These are phyloP conservation scores for Papilio polyxenes DNA, from an alignment of 1,140 invertebrate species.

Conservation along the genomic window DNA sequence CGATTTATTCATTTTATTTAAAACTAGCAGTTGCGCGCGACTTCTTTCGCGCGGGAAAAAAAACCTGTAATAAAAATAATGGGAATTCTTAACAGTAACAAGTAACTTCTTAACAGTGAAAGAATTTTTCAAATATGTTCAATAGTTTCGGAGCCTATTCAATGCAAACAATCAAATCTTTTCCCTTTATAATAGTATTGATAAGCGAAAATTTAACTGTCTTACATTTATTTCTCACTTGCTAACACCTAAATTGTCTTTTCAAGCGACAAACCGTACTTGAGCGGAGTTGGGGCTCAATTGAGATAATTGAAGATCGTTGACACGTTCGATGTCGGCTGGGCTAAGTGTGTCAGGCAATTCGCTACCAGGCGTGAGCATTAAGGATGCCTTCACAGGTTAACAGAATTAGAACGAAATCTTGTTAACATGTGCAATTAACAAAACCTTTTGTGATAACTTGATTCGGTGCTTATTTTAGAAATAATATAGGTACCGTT, in stretches of 20 bases:
- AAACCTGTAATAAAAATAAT: too few relatives aligned
- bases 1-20: too few relatives aligned
- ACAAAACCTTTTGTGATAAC: slow-evolving; percentile 12
- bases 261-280: slow-evolving; percentile 30
- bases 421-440: slow-evolving; percentile 1
- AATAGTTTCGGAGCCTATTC: too few relatives aligned
- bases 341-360: slow-evolving; percentile 28
- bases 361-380: slow-evolving; percentile 11
- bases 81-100: too few relatives aligned
- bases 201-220: not conserved
- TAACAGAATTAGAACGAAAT: slow-evolving; percentile 17
- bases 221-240: not conserved
- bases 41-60: too few relatives aligned
- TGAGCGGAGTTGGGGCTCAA: not conserved
- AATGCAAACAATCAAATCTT: not conserved
- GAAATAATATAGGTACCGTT: not conserved
- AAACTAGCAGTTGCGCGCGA: too few relatives aligned
- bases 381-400: slow-evolving; percentile 18
- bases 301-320: slow-evolving; percentile 35
- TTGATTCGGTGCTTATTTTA: not conserved
- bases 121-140: too few relatives aligned
- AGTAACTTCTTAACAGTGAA: too few relatives aligned
- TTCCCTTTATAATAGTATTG: not conserved
- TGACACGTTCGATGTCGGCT: slow-evolving; percentile 32
- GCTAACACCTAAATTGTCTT: slow-evolving; percentile 21